Evolutionary conservation across 2,113 vertebrate species (phyloP), one percentile per base, ranked within the genome.

Genomic region (Atrichornis clamosus): DNA sequence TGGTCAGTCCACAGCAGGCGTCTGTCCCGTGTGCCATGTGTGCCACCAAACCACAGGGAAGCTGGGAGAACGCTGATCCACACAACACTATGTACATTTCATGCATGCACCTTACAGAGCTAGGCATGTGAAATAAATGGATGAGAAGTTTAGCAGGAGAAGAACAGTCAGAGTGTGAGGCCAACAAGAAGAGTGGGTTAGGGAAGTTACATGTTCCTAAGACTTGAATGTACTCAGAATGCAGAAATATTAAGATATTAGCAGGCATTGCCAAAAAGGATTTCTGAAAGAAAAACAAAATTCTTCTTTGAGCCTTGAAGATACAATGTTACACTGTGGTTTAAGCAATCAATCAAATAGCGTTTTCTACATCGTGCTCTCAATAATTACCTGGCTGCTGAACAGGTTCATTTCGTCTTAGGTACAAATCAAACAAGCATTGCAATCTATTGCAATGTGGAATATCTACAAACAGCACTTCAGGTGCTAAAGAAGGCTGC

Each of bases 81-180:
- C 13, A 15, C 6, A 55, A 42, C 21, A 6, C 0, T 0, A 15
- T 20, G 26, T 6, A 13, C 0, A 0, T 37, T 73, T 64, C 46
- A 2, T 27, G 10, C 19, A 13, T 0, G 0, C 14, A 14, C 35
- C 53, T 64, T 9, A 10, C 37, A 33, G 20, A 69, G 5, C 19
- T 24, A 2, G 8, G 4, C 4, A 14, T 0, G 0, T 33, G 44
- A 42, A 76, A 69, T n/a, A 60, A 47, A 60, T 2, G 21, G 33
- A 8, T 42, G 28, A 78, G 64, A 75, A 78, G 17, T 67, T 78
- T 7, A 59, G 47, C 11, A 2, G 4, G 33, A 85, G 55, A 59
- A 44, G 33, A 69, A 67, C 4, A n/a, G 62, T 55, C 21, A 19
- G 30, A 56, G 13, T 6, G 3, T 0, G 0, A 50, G 55, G 26